phyloP scores from a whole-genome alignment of 2,888 invertebrate species.

The Plusia festucae region DNA sequence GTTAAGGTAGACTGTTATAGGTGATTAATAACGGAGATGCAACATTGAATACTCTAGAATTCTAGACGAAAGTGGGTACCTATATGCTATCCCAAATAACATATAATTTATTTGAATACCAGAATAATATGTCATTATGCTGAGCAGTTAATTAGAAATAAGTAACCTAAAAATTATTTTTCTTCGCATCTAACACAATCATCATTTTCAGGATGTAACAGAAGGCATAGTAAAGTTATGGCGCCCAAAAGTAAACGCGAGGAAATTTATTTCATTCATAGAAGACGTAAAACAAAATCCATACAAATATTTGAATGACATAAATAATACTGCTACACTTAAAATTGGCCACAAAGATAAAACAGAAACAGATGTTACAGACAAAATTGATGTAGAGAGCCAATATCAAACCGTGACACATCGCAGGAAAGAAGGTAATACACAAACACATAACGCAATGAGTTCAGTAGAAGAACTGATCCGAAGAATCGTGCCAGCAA shows the following conservation, averaged over 20 bases:
- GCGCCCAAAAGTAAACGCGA: slow-evolving; percentile 78
- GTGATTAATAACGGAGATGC: too few species aligned
- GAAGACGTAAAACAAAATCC: slow-evolving; percentile 76
- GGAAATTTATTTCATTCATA: slow-evolving; percentile 76
- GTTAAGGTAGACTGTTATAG: too few species aligned
- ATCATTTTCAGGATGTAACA: slow-evolving; percentile 75
- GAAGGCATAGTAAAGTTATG: slow-evolving; percentile 82
- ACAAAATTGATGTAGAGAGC: slow-evolving; percentile 60
- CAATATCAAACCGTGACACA: slow-evolving; percentile 80
- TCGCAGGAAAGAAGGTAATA: slow-evolving; percentile 54
- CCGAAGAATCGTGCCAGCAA: slow-evolving; percentile 79
- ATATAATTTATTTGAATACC: too few species aligned
- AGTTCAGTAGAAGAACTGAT: slow-evolving; percentile 79
- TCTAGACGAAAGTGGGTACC: too few species aligned
- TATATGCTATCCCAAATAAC: too few species aligned
- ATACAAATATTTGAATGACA: slow-evolving; percentile 68
- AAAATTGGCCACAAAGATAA: slow-evolving; percentile 47
- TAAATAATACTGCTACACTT: slow-evolving; percentile 27
- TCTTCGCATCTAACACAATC: too few species aligned
- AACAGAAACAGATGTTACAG: slow-evolving; percentile 7
- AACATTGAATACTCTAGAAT: too few species aligned
- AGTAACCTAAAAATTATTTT: too few species aligned
- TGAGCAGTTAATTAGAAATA: too few species aligned
- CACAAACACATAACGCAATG: slow-evolving; percentile 50
- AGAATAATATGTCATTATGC: too few species aligned